Percentiles rank a stretch among this genome's conserved stretches.
Conservation (phyloP, 1,140 invertebrate species). For the Pteromalus puparum region DNA sequence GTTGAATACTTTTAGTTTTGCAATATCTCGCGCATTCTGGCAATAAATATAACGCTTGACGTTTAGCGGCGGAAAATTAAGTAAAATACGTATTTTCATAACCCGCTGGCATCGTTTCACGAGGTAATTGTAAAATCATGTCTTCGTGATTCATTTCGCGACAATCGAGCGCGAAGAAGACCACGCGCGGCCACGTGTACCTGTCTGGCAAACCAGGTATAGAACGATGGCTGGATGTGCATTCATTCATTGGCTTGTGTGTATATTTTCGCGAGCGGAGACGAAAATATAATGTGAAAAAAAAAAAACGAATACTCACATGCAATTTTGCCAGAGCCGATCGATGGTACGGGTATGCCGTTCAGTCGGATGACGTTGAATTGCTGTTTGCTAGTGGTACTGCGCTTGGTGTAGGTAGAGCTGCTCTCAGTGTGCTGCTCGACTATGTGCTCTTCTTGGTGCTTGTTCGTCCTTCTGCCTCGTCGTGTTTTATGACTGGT, state of each 20-base stretch:
- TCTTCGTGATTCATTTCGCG: neutral
- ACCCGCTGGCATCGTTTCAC: neutral
- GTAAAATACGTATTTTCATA: neutral
- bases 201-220: too few relatives aligned
- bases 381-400: constrained; percentile 52
- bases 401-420: constrained; percentile 64
- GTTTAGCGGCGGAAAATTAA: constrained; percentile 1
- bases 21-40: neutral
- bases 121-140: too few relatives aligned
- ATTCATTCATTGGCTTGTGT: too few relatives aligned
- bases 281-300: neutral
- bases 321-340: constrained; percentile 82
- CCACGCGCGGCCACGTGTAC: too few relatives aligned
- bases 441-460: constrained; percentile 66
- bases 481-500: constrained; percentile 67
- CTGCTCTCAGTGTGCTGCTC: constrained; percentile 67
- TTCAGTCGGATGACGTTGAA: constrained; percentile 82
- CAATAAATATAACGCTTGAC: neutral
- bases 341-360: constrained; percentile 82
- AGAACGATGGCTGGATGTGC: too few relatives aligned
- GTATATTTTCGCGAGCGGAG: too few relatives aligned
- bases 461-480: constrained; percentile 67
- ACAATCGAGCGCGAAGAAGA: neutral
- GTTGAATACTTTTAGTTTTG: neutral
- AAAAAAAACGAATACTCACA: constrained; percentile 74